Evolutionary conservation across 1,140 invertebrate genomes (phyloP), one percentile per base, ranked within the genome.

Genomic region (Bombus breviceps): DNA sequence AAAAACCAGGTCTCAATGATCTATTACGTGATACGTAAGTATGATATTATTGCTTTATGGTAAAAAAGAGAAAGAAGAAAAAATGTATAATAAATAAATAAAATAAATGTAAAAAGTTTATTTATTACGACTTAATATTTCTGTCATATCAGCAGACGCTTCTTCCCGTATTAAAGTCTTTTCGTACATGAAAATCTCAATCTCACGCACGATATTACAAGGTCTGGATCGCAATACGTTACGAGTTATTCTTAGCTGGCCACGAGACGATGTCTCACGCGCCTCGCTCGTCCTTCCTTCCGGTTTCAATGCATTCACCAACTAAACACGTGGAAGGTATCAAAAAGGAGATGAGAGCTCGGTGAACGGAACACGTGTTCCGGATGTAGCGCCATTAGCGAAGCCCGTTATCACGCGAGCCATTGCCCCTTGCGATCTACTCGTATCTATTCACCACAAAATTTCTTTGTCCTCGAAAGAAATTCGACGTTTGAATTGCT

Each of bases 291-390:
- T 87, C 76, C 89, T 93, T 92, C 85, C 90, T 93, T 93, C 91
- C 92, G 91, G 90, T 89, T 81, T 76, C 91, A 85, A 88, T 72
- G 77, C 34, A 72, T 80, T 85, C 83, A 81, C 62, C 59, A 57
- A 32, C 73, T 80, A 71, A 90, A 92, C 91, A 90, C 90, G 92
- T 93, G 92, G 81, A 87, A 84, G 68, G 86, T 88, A 90, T 93
- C 84, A 91, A 92, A 53, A 86, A 89, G 88, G 32, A 47, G 25
- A 76, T 32, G 28, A 73, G 64, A 53, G 64, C 39, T 37, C 73
- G 73, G 10, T 15, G 73, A 57, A 43, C 43, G 53, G 28, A n/a
- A 66, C 62, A 78, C 82, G 82, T 84, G 84, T 82, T 37, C 79
- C 84, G 84, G 71, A 86, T 81, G 62, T 59, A 43, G n/a, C 43